Base-by-base conservation (phyloP, 2,113 vertebrate species). In the Herpetotheres cachinnans region DNA sequence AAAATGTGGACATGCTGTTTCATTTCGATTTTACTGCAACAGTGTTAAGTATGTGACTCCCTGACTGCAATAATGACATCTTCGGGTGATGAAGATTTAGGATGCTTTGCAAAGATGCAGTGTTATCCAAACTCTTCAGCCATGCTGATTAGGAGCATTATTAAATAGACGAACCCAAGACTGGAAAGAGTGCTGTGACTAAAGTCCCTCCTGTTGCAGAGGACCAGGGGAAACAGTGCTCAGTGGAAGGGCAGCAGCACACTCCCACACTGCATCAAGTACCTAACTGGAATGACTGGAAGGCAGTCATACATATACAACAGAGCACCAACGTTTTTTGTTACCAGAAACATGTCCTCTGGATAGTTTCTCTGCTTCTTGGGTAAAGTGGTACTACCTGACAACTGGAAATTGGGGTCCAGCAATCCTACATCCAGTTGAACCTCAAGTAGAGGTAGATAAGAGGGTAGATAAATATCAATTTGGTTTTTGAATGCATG, bases 61-160 rank as follows among this genome's bases (percentile, higher is more conserved):
- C 21, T 74, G 78, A 46, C 94, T 91, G 73, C 93, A 92, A 80
- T 90, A 96, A 98, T 93, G 96, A 85, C 97, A 94, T 94, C 93
- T 95, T 95, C 66, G 92, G 95, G 80, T 93, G 98, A 98, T 94
- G 97, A 88, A 97, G 94, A 97, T 95, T 97, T 94, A 96, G 98
- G 97, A 96, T 84, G 95, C 78, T 95, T 95, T 96, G 94, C 85
- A 93, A 97, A 97, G 97, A 97, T 95, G 95, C 94, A 92, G 55
- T 56, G 74, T 62, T 96, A 97, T 74, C 95, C 96, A 90, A 95
- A 81, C 70, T 88, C 91, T 73, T 77, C 76, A 97, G 95, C 21
- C 24, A 82, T 38, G 27, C 16, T 95, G 96, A 96, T 94, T 80
- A 88, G 90, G 47, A 96, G 56, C 70, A 70, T 84, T 86, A 96